Evolutionary conservation across 2,888 invertebrate genomes (phyloP).

Genomic region (Lamellibrachia satsuma): DNA sequence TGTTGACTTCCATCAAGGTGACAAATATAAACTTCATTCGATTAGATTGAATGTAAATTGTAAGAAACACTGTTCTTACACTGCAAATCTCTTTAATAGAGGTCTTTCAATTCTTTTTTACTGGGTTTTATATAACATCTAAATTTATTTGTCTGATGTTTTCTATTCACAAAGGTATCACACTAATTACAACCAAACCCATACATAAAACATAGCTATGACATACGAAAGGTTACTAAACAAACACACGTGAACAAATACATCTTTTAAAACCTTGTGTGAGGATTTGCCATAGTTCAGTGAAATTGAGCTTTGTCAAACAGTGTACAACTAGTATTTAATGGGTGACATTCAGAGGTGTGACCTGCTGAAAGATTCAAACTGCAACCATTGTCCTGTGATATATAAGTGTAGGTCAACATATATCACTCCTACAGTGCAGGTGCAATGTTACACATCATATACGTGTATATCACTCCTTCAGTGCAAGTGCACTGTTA

Average conservation of each 20-base stretch:
- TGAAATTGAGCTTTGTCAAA: not conserved
- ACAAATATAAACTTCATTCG: too few species aligned
- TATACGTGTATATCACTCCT: not conserved
- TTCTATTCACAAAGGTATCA: not conserved
- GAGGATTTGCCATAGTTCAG: not conserved
- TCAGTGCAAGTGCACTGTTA: not conserved
- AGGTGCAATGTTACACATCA: not conserved
- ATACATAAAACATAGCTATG: not conserved
- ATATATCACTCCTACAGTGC: not conserved
- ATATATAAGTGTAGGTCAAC: not conserved
- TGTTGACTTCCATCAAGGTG: not conserved
- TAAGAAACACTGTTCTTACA: not conserved
- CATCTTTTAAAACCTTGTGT: not conserved
- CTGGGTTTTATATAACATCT: not conserved
- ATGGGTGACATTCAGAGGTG: not conserved
- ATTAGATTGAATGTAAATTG: not conserved
- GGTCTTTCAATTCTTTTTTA: not conserved
- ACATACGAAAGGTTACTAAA: not conserved
- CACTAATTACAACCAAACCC: not conserved
- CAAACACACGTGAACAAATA: not conserved
- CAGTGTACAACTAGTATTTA: not conserved
- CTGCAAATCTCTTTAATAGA: not conserved
- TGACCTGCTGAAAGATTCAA: not conserved
- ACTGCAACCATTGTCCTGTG: not conserved
- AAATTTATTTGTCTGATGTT: not conserved